phyloP scores from a whole-genome alignment of 2,797 vertebrate genomes.

The Masticophis lateralis region DNA sequence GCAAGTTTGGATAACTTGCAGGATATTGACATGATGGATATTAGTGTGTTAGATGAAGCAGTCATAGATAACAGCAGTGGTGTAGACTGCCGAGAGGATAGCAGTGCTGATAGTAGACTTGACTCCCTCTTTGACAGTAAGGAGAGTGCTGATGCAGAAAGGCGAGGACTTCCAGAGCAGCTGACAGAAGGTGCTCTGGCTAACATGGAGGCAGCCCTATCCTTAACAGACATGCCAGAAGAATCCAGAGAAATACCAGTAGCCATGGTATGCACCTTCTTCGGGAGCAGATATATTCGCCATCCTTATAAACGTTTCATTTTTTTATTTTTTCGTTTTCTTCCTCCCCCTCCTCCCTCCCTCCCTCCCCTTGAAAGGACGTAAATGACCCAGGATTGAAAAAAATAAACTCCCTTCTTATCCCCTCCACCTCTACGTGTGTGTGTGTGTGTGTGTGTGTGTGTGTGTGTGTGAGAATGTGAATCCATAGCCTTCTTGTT shows the following conservation, averaged over 20 bases:
- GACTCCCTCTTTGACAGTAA: conserved; percentile 71
- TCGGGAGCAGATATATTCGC: background rate
- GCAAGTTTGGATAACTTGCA: conserved; percentile 81
- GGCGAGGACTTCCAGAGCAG: conserved; percentile 61
- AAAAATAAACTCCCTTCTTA: background rate
- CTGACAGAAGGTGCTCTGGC: conserved; percentile 66
- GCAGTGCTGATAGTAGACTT: conserved; percentile 69
- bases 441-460: fast-evolving
- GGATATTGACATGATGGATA: conserved; percentile 87
- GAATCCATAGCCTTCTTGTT: background rate
- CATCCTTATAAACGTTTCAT: background rate
- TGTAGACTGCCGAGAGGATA: conserved; percentile 74
- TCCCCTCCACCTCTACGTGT: background rate
- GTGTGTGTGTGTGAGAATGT: too few relatives aligned
- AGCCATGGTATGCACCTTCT: conserved; percentile 46
- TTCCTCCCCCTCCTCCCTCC: background rate
- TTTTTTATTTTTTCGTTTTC: background rate
- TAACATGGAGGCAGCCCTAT: conserved; percentile 54
- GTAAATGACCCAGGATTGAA: background rate
- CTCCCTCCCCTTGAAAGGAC: background rate
- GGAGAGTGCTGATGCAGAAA: conserved; percentile 68
- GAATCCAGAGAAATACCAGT: conserved; percentile 59
- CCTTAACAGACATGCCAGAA: conserved; percentile 58
- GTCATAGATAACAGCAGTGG: conserved; percentile 81
- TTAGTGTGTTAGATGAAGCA: conserved; percentile 84